Percentiles rank a stretch among this genome's conserved stretches.
These are phyloP conservation scores for Phalera bucephala DNA, from an alignment of 2,888 invertebrate species.

Conservation along the genomic window DNA sequence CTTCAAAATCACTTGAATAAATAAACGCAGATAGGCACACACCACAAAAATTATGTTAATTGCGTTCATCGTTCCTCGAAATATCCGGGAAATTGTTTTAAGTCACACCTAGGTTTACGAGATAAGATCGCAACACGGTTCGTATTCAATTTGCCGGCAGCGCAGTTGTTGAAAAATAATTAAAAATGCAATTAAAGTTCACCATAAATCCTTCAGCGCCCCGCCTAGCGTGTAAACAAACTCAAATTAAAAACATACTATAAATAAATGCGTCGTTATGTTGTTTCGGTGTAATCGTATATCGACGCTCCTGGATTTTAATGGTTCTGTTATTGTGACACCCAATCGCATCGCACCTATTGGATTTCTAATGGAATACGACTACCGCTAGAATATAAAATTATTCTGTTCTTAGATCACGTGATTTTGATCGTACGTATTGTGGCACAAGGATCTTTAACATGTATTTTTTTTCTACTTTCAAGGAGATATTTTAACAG, in stretches of 20 bases:
- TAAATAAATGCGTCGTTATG: conserved; percentile 54
- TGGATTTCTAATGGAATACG: conserved; percentile 24
- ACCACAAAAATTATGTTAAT: too few species aligned
- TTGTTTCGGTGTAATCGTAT: conserved; percentile 48
- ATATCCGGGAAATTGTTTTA: conserved; percentile 23
- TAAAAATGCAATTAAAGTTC: conserved; percentile 78
- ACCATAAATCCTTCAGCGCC: conserved; percentile 73
- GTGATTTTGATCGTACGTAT: too few species aligned
- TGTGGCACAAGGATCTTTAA: too few species aligned
- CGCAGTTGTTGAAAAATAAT: conserved; percentile 74
- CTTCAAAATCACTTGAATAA: too few species aligned
- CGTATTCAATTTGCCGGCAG: conserved; percentile 73
- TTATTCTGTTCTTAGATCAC: background rate
- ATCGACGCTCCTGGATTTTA: conserved; percentile 38
- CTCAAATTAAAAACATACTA: conserved; percentile 53
- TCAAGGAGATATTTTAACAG: too few species aligned
- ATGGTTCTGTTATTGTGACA: conserved; percentile 33
- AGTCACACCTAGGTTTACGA: conserved; percentile 30
- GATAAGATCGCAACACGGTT: conserved; percentile 60
- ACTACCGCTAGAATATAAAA: conserved; percentile 2
- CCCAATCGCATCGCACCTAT: conserved; percentile 26
- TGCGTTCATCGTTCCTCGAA: too few species aligned
- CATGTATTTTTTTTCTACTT: too few species aligned
- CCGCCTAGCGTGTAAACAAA: conserved; percentile 69
- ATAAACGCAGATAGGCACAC: too few species aligned